These are phyloP conservation scores for Celastrina argiolus DNA, from an alignment of 2,888 invertebrate genomes.

Conservation along the genomic window DNA sequence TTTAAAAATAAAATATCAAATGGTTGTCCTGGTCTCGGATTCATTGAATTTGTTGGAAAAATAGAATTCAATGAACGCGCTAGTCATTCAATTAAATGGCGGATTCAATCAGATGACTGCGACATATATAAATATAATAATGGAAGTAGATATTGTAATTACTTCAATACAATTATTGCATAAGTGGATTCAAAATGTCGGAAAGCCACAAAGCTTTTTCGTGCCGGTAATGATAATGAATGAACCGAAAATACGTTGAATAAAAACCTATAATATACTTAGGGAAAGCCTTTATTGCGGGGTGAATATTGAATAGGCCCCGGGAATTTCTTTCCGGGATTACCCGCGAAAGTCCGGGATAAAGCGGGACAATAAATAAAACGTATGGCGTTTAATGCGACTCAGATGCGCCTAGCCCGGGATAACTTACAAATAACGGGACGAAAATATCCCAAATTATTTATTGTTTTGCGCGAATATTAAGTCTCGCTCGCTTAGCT, in stretches of 20 bases:
- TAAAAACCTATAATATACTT: conserved; percentile 17
- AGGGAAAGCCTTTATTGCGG: conserved; percentile 3
- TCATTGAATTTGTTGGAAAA: too few relatives aligned
- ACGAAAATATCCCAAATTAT: background rate
- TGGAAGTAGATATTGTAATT: background rate
- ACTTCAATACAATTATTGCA: background rate
- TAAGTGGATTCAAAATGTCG: background rate
- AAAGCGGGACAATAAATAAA: conserved; percentile 22
- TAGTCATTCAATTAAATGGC: too few relatives aligned
- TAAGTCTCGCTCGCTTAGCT: background rate
- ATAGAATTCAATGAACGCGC: too few relatives aligned
- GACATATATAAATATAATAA: too few relatives aligned
- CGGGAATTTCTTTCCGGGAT: conserved; percentile 26
- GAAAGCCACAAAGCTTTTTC: background rate
- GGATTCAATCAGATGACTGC: too few relatives aligned
- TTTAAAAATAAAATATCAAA: too few relatives aligned
- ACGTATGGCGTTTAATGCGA: conserved; percentile 15
- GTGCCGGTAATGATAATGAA: background rate
- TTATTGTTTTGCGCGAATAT: background rate
- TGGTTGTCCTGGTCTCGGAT: too few relatives aligned
- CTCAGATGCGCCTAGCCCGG: conserved; percentile 14
- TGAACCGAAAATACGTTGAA: conserved; percentile 13
- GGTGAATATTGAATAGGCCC: conserved; percentile 21
- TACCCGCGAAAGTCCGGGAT: conserved; percentile 27
- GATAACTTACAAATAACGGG: conserved; percentile 9